Conservation (phyloP, 2,113 vertebrate species). For the Odontophorus gujanensis region DNA sequence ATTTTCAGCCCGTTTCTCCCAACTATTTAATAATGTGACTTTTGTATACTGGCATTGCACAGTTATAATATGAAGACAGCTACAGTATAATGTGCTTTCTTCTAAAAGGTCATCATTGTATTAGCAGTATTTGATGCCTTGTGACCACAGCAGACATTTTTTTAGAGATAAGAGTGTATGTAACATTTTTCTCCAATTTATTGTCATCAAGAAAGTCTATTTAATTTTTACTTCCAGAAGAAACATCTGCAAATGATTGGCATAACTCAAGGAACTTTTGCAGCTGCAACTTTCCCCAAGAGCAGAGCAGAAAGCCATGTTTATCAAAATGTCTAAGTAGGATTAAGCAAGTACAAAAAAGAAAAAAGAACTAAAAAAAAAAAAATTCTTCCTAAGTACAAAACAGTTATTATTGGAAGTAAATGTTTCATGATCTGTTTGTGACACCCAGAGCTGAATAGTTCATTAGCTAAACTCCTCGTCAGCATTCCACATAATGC, state of each 20-base stretch:
- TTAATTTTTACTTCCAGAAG: conserved; percentile 14
- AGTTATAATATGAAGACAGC: conserved; percentile 29
- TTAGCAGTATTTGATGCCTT: conserved; percentile 32
- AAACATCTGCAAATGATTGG: conserved; percentile 52
- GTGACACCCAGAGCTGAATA: conserved; percentile 33
- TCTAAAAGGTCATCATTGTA: conserved; percentile 68
- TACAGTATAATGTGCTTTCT: conserved; percentile 40
- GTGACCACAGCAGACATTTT: conserved; percentile 3
- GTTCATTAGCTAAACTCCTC: conserved; percentile 37
- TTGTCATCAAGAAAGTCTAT: conserved; percentile 37
- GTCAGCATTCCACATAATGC: conserved; percentile 44
- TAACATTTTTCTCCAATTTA: conserved; percentile 50
- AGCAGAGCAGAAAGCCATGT: conserved; percentile 20
- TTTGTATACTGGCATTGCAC: neutral
- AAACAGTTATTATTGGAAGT: conserved; percentile 54
- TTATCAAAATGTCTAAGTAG: conserved; percentile 51
- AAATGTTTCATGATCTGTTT: conserved; percentile 36
- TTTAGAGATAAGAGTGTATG: conserved; percentile 24
- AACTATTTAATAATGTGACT: conserved; percentile 9
- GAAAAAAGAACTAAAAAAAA: neutral
- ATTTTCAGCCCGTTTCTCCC: conserved; percentile 25
- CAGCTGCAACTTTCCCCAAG: conserved; percentile 32
- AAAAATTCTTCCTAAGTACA: neutral
- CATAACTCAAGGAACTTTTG: conserved; percentile 47
- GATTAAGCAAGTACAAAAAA: conserved; percentile 46